phyloP scores from a whole-genome alignment of 2,113 vertebrate species.

The Aptenodytes patagonicus region DNA sequence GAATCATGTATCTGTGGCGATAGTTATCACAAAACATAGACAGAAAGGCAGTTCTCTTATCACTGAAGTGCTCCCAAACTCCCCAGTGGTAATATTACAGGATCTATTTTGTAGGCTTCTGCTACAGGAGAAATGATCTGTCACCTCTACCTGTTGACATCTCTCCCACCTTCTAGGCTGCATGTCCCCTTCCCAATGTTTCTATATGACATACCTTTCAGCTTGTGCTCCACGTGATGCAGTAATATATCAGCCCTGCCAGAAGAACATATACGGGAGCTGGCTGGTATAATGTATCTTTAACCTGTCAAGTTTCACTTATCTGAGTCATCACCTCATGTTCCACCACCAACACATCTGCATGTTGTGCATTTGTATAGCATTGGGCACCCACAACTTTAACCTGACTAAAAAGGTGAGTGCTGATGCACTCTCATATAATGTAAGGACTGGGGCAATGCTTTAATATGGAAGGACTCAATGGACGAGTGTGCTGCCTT shows the following conservation, averaged over 20 bases:
- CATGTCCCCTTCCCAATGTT: neutral
- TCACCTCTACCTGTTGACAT: neutral
- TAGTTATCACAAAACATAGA: neutral
- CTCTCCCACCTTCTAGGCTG: neutral
- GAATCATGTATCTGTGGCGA: neutral
- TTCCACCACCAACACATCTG: neutral
- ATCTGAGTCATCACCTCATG: neutral
- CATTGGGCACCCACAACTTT: neutral
- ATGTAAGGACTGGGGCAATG: neutral
- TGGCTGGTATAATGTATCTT: neutral
- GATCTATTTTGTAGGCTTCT: neutral
- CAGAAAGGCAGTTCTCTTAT: neutral
- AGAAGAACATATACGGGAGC: neutral
- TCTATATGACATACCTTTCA: neutral
- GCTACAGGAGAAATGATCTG: neutral
- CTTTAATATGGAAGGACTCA: neutral
- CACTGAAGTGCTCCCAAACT: neutral
- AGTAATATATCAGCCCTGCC: neutral
- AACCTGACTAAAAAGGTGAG: neutral
- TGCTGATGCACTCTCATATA: neutral
- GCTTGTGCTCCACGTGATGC: neutral
- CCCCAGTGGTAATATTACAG: neutral
- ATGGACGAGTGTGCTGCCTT: neutral
- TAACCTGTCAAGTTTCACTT: neutral
- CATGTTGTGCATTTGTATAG: neutral